These are phyloP conservation scores for Anguilla marmorata DNA, from an alignment of 2,797 vertebrate genomes.

Conservation along the genomic window DNA sequence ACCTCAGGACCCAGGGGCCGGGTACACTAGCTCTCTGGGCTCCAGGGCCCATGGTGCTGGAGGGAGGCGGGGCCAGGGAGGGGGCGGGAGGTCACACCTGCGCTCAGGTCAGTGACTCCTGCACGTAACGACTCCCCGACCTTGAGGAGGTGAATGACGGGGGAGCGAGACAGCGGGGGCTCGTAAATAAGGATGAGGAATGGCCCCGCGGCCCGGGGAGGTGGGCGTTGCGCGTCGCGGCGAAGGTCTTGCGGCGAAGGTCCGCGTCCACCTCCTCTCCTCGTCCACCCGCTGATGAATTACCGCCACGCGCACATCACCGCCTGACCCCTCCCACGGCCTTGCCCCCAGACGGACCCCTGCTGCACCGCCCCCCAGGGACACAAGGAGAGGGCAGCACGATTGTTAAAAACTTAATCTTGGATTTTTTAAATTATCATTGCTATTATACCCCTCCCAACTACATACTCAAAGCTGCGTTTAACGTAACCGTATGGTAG, in stretches of 20 bases:
- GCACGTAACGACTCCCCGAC: background rate
- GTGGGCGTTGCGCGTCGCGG: conserved; percentile 20
- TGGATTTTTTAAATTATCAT: background rate
- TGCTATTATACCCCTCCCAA: background rate
- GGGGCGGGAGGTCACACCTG: background rate
- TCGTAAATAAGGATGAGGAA: conserved; percentile 81
- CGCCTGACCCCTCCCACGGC: conserved; percentile 56
- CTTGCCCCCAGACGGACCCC: conserved; percentile 61
- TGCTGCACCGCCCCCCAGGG: conserved; percentile 29
- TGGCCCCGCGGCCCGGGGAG: conserved; percentile 60
- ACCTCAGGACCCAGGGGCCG: background rate
- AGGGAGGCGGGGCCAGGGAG: background rate
- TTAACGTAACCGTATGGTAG: background rate
- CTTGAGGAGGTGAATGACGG: conserved; percentile 43
- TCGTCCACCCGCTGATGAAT: conserved; percentile 70
- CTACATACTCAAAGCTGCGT: background rate
- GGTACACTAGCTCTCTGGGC: background rate
- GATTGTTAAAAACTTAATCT: background rate
- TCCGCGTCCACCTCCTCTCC: conserved; percentile 57
- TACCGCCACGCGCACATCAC: conserved; percentile 64
- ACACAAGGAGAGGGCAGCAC: conserved; percentile 11
- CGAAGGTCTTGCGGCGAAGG: conserved; percentile 43
- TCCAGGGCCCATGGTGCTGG: background rate
- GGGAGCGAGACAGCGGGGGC: conserved; percentile 65
- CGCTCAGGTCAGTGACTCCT: background rate